Evolutionary conservation across 2,888 invertebrate species (phyloP).

Genomic region (Andrena praecox): DNA sequence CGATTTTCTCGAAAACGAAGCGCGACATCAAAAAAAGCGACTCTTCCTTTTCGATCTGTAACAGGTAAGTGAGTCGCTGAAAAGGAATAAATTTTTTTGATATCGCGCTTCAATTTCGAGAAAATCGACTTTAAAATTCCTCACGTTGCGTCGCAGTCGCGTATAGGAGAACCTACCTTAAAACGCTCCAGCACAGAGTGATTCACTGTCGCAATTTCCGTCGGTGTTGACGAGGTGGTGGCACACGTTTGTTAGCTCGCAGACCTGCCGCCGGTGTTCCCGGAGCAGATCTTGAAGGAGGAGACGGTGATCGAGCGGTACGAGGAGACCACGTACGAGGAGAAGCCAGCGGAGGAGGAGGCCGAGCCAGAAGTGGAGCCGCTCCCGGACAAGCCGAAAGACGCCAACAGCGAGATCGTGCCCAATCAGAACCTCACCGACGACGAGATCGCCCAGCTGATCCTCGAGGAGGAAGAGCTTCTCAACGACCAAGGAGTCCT

Average conservation of each 20-base stretch:
- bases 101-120: no score
- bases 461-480: constrained; percentile 90
- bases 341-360: constrained; percentile 41
- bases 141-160: no score
- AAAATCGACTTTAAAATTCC: no score
- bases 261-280: constrained; percentile 75
- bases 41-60: no score
- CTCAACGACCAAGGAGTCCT: constrained; percentile 89
- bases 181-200: not conserved
- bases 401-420: constrained; percentile 80
- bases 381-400: constrained; percentile 76
- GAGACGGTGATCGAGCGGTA: constrained; percentile 51
- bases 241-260: constrained; percentile 67
- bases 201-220: not conserved
- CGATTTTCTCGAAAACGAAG: no score
- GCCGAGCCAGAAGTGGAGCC: constrained; percentile 62
- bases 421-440: constrained; percentile 86
- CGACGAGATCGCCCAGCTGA: constrained; percentile 89
- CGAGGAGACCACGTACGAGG: constrained; percentile 38
- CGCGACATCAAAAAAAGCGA: no score
- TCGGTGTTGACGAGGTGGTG: not conserved
- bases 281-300: constrained; percentile 71
- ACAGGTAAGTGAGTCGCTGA: no score
- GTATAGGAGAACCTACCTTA: not conserved
- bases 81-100: no score